Conservation (phyloP, 2,113 vertebrate genomes). For the Zosterops borbonicus region DNA sequence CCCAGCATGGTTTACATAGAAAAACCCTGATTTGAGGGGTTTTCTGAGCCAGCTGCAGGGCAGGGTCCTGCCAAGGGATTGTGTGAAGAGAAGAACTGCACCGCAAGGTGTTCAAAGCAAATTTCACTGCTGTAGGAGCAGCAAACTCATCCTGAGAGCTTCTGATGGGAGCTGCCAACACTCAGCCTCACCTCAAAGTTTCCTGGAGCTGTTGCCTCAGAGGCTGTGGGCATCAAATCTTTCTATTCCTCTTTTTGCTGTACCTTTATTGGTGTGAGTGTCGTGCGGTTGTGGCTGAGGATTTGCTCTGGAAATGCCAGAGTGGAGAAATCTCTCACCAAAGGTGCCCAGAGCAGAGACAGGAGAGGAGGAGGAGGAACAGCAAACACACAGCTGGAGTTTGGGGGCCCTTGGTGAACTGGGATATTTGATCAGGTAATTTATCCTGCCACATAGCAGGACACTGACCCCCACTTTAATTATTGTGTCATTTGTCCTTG, state of each 20-base stretch:
- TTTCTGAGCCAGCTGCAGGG: background rate
- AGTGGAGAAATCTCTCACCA: background rate
- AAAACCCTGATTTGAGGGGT: background rate
- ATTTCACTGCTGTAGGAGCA: background rate
- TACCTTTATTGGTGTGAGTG: background rate
- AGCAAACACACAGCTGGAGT: background rate
- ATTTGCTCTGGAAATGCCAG: background rate
- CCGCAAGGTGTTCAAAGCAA: background rate
- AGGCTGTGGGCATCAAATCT: background rate
- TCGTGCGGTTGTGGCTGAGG: accelerated
- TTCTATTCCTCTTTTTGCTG: background rate
- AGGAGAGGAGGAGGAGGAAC: background rate
- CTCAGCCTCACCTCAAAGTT: background rate
- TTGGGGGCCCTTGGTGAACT: background rate
- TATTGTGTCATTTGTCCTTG: constrained; percentile 48
- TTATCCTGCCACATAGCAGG: background rate
- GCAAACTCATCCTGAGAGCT: background rate
- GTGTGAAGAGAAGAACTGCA: background rate
- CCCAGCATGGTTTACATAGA: background rate
- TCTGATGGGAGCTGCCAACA: background rate
- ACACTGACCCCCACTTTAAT: constrained; percentile 38
- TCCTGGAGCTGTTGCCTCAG: background rate
- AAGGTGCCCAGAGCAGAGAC: background rate
- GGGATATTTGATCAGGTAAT: constrained; percentile 28
- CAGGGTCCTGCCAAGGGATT: background rate